phyloP scores from a whole-genome alignment of 2,888 invertebrate species.

The Xestobium rufovillosum region DNA sequence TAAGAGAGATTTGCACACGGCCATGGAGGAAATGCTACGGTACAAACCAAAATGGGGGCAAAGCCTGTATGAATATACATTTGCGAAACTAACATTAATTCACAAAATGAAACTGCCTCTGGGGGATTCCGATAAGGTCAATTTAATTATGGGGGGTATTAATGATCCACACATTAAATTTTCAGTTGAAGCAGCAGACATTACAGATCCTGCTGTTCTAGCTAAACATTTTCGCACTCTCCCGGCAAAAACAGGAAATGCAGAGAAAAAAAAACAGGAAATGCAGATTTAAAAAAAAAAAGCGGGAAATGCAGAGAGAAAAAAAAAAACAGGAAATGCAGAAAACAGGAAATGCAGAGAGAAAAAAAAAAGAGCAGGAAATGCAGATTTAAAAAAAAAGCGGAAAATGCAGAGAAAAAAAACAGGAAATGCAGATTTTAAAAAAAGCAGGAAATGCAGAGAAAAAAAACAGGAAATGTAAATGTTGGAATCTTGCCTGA shows the following conservation, averaged over 20 bases:
- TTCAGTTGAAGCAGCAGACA: slow-evolving; percentile 9
- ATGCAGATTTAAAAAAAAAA: too few species aligned
- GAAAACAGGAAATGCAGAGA: too few species aligned
- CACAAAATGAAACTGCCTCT: slow-evolving; percentile 8
- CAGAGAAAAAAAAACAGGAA: too few species aligned
- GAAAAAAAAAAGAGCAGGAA: too few species aligned
- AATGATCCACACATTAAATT: slow-evolving; percentile 8
- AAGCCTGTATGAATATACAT: slow-evolving; percentile 12
- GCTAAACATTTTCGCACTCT: slow-evolving; percentile 8
- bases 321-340: too few species aligned
- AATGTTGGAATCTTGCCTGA: too few species aligned
- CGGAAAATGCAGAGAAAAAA: too few species aligned
- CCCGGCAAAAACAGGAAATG: slow-evolving; percentile 4
- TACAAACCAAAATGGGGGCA: background rate
- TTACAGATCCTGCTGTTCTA: slow-evolving; percentile 6
- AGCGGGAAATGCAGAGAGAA: too few species aligned
- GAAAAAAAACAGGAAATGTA: too few species aligned
- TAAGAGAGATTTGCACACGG: slow-evolving; percentile 13
- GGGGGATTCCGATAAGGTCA: slow-evolving; percentile 11
- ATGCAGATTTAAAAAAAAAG: too few species aligned
- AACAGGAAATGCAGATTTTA: too few species aligned
- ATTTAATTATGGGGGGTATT: slow-evolving; percentile 14
- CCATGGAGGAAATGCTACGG: slow-evolving; percentile 6
- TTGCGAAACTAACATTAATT: slow-evolving; percentile 14
- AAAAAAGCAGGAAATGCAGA: too few species aligned